Evolutionary conservation across 2,113 vertebrate genomes (phyloP).

Genomic region (Hippolais icterina): DNA sequence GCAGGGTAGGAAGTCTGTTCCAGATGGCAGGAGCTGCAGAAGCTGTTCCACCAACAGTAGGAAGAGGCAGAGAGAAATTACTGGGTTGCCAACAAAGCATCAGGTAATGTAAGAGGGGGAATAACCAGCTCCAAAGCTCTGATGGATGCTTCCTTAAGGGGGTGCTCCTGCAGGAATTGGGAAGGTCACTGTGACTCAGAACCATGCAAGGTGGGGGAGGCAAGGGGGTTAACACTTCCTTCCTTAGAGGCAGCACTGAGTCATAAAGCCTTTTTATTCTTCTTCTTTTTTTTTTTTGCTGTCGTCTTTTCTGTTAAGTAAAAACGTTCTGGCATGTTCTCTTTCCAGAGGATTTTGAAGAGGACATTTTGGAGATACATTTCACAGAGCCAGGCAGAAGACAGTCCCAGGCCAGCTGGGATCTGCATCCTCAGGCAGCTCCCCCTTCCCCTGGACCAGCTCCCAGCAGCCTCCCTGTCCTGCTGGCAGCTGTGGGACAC

Average conservation of each 20-base stretch:
- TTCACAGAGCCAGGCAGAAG: background rate
- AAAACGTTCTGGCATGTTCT: background rate
- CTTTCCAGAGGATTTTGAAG: background rate
- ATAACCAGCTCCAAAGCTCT: background rate
- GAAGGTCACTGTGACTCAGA: conserved; percentile 56
- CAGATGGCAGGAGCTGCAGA: conserved; percentile 57
- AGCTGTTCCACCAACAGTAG: conserved; percentile 42
- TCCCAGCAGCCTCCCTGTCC: background rate
- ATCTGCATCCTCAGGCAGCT: background rate
- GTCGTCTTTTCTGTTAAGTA: background rate
- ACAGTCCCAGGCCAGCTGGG: background rate
- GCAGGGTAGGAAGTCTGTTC: conserved; percentile 53
- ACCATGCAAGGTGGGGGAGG: background rate
- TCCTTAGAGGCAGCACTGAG: conserved; percentile 32
- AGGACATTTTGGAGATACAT: background rate
- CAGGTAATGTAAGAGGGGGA: conserved; percentile 15
- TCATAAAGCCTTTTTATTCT: background rate
- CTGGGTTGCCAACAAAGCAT: background rate
- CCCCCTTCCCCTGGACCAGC: background rate
- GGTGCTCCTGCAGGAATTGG: conserved; percentile 4
- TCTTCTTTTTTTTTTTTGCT: background rate
- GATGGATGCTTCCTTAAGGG: background rate
- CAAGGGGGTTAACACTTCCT: background rate
- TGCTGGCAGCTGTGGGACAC: rapidly evolving
- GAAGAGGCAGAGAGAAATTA: conserved; percentile 27